Evolutionary conservation across 2,888 invertebrate genomes (phyloP).

Genomic region (Axea sp.): DNA sequence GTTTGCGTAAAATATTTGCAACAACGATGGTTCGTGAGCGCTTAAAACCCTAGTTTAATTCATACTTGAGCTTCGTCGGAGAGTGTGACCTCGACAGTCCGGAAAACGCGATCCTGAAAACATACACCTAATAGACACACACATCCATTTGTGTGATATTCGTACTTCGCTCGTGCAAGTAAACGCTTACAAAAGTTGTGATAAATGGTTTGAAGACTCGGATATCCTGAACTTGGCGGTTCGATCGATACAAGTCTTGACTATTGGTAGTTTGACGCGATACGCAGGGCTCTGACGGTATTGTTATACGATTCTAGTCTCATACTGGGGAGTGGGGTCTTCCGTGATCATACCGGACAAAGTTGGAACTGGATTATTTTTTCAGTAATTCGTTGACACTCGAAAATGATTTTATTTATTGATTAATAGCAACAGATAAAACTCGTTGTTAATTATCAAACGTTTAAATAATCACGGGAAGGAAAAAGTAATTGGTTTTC

Average conservation of each 20-base stretch:
- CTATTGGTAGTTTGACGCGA: slow-evolving; percentile 34
- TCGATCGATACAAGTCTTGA: slow-evolving; percentile 36
- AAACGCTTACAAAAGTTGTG: slow-evolving; percentile 43
- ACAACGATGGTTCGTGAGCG: slow-evolving; percentile 6
- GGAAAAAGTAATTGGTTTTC: no score
- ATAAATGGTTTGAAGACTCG: slow-evolving; percentile 43
- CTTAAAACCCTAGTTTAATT: slow-evolving; percentile 31
- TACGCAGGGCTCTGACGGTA: background rate
- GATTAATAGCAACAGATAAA: slow-evolving; percentile 20
- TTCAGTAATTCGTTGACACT: slow-evolving; percentile 49
- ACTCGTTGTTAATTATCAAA: slow-evolving; percentile 26
- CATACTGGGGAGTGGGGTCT: no score
- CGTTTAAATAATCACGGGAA: background rate
- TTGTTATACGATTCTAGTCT: no score
- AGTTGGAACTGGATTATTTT: no score
- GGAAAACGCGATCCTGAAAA: slow-evolving; percentile 6
- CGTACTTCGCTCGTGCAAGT: slow-evolving; percentile 3
- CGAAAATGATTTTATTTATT: slow-evolving; percentile 9
- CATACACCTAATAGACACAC: slow-evolving; percentile 8
- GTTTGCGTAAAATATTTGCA: slow-evolving; percentile 12
- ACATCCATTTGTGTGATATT: slow-evolving; percentile 18
- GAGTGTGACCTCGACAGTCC: slow-evolving; percentile 1
- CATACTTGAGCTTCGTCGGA: slow-evolving; percentile 35
- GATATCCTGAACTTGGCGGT: slow-evolving; percentile 28
- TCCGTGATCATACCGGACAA: no score